Conservation (phyloP, 2,113 vertebrate species). For the Rhynchopsitta pachyrhyncha region DNA sequence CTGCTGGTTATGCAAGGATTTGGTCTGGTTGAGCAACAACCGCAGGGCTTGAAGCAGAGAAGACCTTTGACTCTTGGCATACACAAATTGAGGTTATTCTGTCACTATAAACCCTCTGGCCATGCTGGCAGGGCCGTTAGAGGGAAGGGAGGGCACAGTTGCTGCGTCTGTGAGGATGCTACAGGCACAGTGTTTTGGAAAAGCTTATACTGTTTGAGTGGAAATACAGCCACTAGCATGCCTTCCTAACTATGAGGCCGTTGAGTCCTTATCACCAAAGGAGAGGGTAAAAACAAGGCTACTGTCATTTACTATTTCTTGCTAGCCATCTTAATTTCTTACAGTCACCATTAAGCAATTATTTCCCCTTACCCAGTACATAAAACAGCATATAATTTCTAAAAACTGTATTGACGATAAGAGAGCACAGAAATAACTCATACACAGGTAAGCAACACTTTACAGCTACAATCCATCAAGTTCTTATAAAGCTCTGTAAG, state of each 20-base stretch:
- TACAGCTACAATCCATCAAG: conserved; percentile 2
- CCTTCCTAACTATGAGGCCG: background rate
- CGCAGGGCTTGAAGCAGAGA: background rate
- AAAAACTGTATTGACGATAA: background rate
- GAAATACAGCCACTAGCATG: background rate
- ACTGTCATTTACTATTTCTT: background rate
- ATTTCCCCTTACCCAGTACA: background rate
- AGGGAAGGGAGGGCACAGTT: background rate
- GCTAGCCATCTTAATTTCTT: background rate
- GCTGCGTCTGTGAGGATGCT: background rate
- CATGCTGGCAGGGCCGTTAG: background rate
- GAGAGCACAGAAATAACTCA: background rate
- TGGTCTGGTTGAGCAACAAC: background rate
- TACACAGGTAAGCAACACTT: background rate
- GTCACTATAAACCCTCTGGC: background rate
- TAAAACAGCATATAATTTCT: background rate
- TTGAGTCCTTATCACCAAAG: background rate
- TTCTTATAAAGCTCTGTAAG: background rate
- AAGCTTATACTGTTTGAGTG: background rate
- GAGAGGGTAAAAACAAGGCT: background rate
- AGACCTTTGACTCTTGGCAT: background rate
- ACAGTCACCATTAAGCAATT: background rate
- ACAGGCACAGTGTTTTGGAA: background rate
- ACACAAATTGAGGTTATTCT: background rate
- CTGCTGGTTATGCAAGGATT: background rate